These are phyloP conservation scores for Pyxicephalus adspersus DNA, from an alignment of 2,113 vertebrate species.

Conservation along the genomic window DNA sequence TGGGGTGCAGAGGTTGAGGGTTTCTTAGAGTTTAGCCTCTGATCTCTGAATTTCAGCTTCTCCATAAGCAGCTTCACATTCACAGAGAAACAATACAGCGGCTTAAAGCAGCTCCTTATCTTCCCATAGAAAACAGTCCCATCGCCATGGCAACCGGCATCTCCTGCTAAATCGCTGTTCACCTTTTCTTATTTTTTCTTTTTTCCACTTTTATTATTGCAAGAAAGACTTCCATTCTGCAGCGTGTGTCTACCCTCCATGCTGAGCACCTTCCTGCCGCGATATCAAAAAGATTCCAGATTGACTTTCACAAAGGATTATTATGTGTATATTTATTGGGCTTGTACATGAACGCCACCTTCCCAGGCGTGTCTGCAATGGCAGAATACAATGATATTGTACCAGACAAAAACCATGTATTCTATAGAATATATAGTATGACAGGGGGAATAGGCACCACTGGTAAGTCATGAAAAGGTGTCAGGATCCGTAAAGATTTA, in stretches of 20 bases:
- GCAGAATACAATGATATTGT: neutral
- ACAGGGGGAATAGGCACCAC: too few relatives aligned
- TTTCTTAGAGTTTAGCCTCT: neutral
- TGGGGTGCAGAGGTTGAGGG: too few relatives aligned
- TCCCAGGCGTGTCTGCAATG: neutral
- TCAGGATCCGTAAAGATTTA: too few relatives aligned
- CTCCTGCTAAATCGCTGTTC: constrained; percentile 17
- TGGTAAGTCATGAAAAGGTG: too few relatives aligned
- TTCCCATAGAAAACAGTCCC: constrained; percentile 4
- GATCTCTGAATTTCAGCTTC: neutral
- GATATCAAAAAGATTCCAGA: neutral
- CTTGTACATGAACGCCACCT: neutral
- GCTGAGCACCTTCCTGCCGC: neutral
- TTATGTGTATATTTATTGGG: neutral
- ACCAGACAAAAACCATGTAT: too few relatives aligned
- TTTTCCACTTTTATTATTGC: neutral
- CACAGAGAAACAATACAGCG: constrained; percentile 4
- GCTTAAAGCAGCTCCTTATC: constrained; percentile 3
- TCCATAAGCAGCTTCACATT: constrained; percentile 24
- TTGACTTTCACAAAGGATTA: neutral
- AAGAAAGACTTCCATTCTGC: neutral
- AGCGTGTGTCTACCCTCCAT: neutral
- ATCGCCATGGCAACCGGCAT: constrained; percentile 41
- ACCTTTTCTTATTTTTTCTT: constrained; percentile 1
- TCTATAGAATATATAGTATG: too few relatives aligned